Base-by-base conservation (phyloP, 2,888 invertebrate genomes). In the Lasioglossum calceatum region DNA sequence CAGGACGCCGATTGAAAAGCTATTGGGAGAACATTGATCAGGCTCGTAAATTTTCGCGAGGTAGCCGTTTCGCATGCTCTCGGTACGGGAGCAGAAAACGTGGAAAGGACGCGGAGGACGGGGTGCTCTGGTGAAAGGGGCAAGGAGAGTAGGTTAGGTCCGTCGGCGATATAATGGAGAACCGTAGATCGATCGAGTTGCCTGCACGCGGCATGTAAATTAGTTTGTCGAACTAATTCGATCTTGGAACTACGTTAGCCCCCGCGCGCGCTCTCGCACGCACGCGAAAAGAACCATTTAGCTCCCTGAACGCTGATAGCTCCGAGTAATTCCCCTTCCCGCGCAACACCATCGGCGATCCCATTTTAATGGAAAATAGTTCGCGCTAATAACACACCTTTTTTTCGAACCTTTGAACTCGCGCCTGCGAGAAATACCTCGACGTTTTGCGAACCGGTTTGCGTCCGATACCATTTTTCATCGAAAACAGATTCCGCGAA, bases 221-320 rank as follows among this genome's bases (percentile, higher is more conserved):
- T 74, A 50, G 74, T 74, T 74, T 50, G 32, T 32, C 74, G 32
- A 74, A 50, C 50, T 74, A 74, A 50, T 74, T 47, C 50, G 67
- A 67, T 67, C 67, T 67, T 67, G 67, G 67, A 67, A 67, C 67
- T 67, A 67, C 67, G 67, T 67, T 67, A 67, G 16, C 67, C 4
- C 8, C 1, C 39, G 4, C n/a, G 76, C n/a, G n/a, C 36, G 23
- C 23, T 54, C 19, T 23, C 54, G 54, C 54, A 54, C 54, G 61
- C 39, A 42, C 76, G 76, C 58, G 19, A 27, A 42, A 54, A 23
- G 64, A 50, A 27, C 36, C 36, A 67, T 67, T 67, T 36, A 67
- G 16, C 67, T 27, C 67, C 36, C 19, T 10, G 67, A 67, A 67
- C 67, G 67, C 19, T 36, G 67, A 67, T 36, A 67, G 36, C 67